These are phyloP conservation scores for Drosophila leontia DNA, from an alignment of 1,140 invertebrate species.

Conservation along the genomic window DNA sequence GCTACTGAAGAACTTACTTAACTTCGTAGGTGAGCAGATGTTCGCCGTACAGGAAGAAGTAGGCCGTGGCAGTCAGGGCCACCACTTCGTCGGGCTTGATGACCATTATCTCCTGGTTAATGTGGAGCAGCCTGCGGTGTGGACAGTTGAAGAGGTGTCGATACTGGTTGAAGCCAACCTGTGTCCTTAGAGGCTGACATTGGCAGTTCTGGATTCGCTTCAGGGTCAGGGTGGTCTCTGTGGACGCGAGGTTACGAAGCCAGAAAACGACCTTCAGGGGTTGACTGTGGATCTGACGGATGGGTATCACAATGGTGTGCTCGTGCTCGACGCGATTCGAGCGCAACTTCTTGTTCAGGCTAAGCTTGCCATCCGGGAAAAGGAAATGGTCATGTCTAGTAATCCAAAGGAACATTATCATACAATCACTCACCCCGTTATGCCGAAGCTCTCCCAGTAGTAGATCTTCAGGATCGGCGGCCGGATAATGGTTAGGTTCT, in stretches of 20 bases:
- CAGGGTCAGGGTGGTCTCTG: slow-evolving; percentile 37
- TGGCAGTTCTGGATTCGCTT: slow-evolving; percentile 72
- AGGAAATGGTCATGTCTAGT: background rate
- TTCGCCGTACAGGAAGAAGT: slow-evolving; percentile 69
- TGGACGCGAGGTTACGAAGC: slow-evolving; percentile 57
- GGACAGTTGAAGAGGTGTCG: slow-evolving; percentile 78
- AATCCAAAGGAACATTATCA: background rate
- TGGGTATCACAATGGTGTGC: slow-evolving; percentile 60
- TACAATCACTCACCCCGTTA: slow-evolving; percentile 45
- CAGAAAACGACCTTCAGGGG: slow-evolving; percentile 74
- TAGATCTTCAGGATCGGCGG: slow-evolving; percentile 73
- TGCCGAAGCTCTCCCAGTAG: slow-evolving; percentile 79
- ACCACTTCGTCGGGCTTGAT: slow-evolving; percentile 68
- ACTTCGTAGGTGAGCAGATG: slow-evolving; percentile 68
- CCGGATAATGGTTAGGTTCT: slow-evolving; percentile 68
- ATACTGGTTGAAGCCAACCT: slow-evolving; percentile 79
- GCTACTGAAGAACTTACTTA: slow-evolving; percentile 25
- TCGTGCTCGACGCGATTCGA: slow-evolving; percentile 57
- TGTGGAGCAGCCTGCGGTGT: slow-evolving; percentile 64
- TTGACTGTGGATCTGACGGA: slow-evolving; percentile 71
- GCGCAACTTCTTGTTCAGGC: slow-evolving; percentile 67
- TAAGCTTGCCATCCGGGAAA: background rate
- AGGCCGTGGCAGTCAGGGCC: slow-evolving; percentile 54
- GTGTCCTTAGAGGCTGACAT: slow-evolving; percentile 58
- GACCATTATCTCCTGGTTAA: slow-evolving; percentile 59